Conservation (phyloP, 2,797 vertebrate genomes). For the Dendrocincla tyrannina region DNA sequence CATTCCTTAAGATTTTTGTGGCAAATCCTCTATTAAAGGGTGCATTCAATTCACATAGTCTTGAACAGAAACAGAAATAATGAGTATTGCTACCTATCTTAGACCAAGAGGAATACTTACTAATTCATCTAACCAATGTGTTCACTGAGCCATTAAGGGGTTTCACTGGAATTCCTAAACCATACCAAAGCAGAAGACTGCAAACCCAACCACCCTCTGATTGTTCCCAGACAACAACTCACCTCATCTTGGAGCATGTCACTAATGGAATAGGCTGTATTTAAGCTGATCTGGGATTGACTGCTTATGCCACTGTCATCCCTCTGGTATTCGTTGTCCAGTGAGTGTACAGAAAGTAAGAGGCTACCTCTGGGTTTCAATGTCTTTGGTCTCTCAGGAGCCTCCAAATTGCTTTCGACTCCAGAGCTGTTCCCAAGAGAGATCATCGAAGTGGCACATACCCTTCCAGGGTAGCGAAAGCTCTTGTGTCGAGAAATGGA, state of each 20-base stretch:
- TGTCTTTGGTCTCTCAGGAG: slow-evolving; percentile 79
- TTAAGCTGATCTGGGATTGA: slow-evolving; percentile 76
- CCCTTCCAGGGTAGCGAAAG: slow-evolving; percentile 75
- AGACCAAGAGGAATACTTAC: background rate
- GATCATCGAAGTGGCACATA: slow-evolving; percentile 78
- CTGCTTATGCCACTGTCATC: slow-evolving; percentile 75
- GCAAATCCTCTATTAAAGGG: background rate
- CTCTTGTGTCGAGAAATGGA: slow-evolving; percentile 66
- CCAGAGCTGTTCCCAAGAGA: slow-evolving; percentile 77
- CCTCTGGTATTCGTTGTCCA: slow-evolving; percentile 71
- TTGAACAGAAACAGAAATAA: background rate
- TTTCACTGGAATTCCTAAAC: background rate
- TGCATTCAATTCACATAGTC: background rate
- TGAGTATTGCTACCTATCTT: background rate
- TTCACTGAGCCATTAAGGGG: background rate
- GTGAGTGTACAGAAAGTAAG: slow-evolving; percentile 73
- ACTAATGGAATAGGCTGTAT: slow-evolving; percentile 71
- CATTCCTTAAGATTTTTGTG: background rate
- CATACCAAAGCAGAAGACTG: background rate
- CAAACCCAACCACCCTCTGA: background rate
- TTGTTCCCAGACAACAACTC: slow-evolving; percentile 57
- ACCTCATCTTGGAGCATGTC: slow-evolving; percentile 81
- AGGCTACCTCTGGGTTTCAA: slow-evolving; percentile 80
- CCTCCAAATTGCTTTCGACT: slow-evolving; percentile 70
- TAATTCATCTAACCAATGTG: background rate